Percentiles rank a stretch among this genome's conserved stretches.
phyloP scores from a whole-genome alignment of 2,888 invertebrate genomes.

The Cataglyphis cursor region DNA sequence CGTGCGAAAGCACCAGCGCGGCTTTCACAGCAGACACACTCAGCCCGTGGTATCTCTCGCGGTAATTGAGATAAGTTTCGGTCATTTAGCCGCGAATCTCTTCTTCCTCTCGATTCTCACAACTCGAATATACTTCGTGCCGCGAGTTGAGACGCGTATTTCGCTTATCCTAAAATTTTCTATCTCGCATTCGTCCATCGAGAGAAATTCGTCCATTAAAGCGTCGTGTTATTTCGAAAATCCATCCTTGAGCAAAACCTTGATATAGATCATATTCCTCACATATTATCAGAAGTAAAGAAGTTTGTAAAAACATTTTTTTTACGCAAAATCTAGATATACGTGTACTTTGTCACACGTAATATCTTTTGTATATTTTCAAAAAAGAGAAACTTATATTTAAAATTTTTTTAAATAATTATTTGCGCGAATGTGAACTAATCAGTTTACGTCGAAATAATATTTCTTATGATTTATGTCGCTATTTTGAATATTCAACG shows the following conservation, averaged over 20 bases:
- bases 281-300: background rate
- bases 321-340: background rate
- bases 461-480: background rate
- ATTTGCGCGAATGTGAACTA: background rate
- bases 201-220: background rate
- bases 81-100: conserved; percentile 57
- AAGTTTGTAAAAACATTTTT: background rate
- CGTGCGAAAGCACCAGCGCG: conserved; percentile 70
- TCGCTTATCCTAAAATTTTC: conserved; percentile 11
- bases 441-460: background rate
- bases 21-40: conserved; percentile 42
- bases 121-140: conserved; percentile 39
- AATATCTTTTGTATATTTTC: background rate
- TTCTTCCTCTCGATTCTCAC: conserved; percentile 38
- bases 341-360: background rate
- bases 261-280: background rate
- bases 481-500: background rate
- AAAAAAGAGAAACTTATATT: background rate
- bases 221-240: background rate
- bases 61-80: conserved; percentile 72
- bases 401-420: background rate
- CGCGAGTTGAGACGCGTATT: conserved; percentile 16
- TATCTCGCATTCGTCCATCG: background rate
- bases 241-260: background rate
- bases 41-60: conserved; percentile 63